Evolutionary conservation across 2,888 invertebrate genomes (phyloP), one percentile per base, ranked within the genome.

Genomic region (Beris chalybata): DNA sequence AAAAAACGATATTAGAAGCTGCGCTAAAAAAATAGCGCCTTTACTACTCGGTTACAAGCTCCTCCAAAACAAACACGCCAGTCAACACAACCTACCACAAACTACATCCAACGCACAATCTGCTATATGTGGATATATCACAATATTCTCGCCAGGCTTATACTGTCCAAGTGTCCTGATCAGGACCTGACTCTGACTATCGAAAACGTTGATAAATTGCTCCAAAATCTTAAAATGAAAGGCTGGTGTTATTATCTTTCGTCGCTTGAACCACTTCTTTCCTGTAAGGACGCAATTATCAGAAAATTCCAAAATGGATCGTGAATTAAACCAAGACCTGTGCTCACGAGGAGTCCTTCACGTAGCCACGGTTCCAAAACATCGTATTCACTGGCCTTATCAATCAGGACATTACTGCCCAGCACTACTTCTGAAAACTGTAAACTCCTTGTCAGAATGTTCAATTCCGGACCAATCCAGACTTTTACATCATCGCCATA

Each of bases 251-350:
- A 90, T 75, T 69, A 90, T 83, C 76, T 87, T 88, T 38, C 90
- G 82, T 55, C 87, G 83, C 0, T 78, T 78, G 71, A 82, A 83
- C 90, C 90, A 91, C 79, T 83, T 84, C 1, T 45, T 38, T 15
- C 70, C 71, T 68, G 38, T 38, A 38, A 38, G 9, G 22, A 22
- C 89, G 78, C 75, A 89, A 91, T 72, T 88, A 85, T 74, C 89
- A 87, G 44, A 92, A 79, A 64, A 91, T 90, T 74, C 88, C 87
- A 76, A 91, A 92, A 78, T 92, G 92, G 77, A 92, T 92, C 0
- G 91, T 87, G 1, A 91, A 91, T 0, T 44, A 11, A 88, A 84
- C 2, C 81, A 79, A 71, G 83, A 68, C 71, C 71, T 6, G 73
- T 74, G 4, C 83, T 79, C 2, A 83, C 83, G 0, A 85, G 79